Evolutionary conservation across 2,888 invertebrate species (phyloP), one percentile per base, ranked within the genome.

Genomic region (Ypsolopha scabrella): DNA sequence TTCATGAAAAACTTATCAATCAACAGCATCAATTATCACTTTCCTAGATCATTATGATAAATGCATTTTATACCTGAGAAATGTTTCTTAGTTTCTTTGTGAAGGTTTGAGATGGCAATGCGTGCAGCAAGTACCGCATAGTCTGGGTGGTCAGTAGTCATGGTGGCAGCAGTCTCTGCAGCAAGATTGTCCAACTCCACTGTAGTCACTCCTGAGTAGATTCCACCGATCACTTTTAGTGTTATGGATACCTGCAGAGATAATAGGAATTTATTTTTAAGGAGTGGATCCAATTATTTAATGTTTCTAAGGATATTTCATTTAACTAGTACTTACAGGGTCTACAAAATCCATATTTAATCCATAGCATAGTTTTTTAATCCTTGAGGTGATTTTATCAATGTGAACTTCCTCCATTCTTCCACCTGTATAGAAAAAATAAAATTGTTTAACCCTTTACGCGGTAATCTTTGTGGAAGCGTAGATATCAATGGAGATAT

Each of bases 121-220:
- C 99, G 89, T 3, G 94, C 95, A 51, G 95, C 96, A 50, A 96
- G 80, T 54, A 93, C 86, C 6, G 94, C 98, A 88, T 99, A 99
- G 82, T 99, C 99, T 0, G 98, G 97, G 82, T 99, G 99, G 66
- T 94, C 93, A 3, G 97, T 97, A 0, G 99, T 98, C 94, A 98
- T 94, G 36, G 96, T 96, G 9, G 99, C 99, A n/a, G 99, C 96
- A 41, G 96, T 99, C 82, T 99, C 99, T 0, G 99, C 99, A 45
- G 99, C 99, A 57, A 99, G 87, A 73, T 98, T 99, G 78, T 99
- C 99, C 61, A 99, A 83, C 73, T 99, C 98, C 13, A 97, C 94
- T 0, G 99, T 99, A 7, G 97, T 97, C 1, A 99, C 98, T 10
- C 99, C 99, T 55, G 95, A 92, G 75, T 98, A 99, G 41, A 99